Percentiles rank a stretch among this genome's conserved stretches.
Conservation (phyloP, 2,888 invertebrate genomes). For the Sphecodes monilicornis region DNA sequence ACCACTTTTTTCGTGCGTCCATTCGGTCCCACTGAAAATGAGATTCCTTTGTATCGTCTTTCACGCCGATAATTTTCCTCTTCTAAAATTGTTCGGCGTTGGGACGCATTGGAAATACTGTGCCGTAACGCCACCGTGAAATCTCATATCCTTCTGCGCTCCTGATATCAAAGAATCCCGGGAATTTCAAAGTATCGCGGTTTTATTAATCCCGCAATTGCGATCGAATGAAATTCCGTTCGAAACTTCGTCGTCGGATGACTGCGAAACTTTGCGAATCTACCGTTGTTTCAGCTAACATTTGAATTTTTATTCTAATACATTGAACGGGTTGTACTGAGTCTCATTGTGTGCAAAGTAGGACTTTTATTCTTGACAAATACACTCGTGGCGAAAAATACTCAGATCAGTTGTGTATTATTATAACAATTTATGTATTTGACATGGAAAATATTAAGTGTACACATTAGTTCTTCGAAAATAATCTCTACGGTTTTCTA, state of each 20-base stretch:
- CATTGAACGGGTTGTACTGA: neutral
- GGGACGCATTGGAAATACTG: conserved; percentile 10
- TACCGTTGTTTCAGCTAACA: too few species aligned
- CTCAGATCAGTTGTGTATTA: neutral
- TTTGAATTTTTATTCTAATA: neutral
- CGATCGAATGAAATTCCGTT: neutral
- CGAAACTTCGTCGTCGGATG: neutral
- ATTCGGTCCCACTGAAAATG: conserved; percentile 41
- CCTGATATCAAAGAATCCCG: neutral
- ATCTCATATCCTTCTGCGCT: neutral
- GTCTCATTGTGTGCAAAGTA: neutral
- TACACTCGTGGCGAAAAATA: neutral
- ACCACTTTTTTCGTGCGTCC: conserved; percentile 1
- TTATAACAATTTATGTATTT: neutral
- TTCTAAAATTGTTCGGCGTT: conserved; percentile 26
- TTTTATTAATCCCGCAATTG: neutral
- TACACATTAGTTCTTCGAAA: too few species aligned
- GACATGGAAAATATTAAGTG: neutral
- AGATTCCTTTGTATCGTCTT: conserved; percentile 50
- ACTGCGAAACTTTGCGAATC: neutral
- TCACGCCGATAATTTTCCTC: conserved; percentile 46
- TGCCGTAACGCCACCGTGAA: conserved; percentile 28
- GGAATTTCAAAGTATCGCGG: neutral
- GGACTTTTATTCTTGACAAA: neutral
- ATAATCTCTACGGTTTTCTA: too few species aligned